Percentiles rank a stretch among this genome's conserved stretches.
Conservation (phyloP, 2,888 invertebrate species). For the Encarsia formosa region DNA sequence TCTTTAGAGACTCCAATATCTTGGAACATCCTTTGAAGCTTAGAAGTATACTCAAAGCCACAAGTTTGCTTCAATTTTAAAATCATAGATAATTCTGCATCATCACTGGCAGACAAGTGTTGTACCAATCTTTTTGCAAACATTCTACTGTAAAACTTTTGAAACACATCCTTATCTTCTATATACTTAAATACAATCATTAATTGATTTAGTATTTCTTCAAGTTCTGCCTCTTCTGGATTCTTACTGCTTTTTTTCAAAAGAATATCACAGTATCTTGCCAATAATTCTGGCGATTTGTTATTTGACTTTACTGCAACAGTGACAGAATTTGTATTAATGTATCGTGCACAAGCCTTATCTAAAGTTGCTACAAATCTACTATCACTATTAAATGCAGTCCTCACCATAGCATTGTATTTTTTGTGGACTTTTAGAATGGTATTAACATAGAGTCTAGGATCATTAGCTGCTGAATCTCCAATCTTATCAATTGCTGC, state of each 20-base stretch:
- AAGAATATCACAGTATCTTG: conserved; percentile 95
- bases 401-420: conserved; percentile 89
- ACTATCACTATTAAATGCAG: conserved; percentile 94
- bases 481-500: conserved; percentile 93
- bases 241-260: conserved; percentile 98
- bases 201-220: conserved; percentile 98
- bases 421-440: conserved; percentile 97
- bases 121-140: conserved; percentile 95
- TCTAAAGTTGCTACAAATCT: conserved; percentile 96
- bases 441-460: conserved; percentile 94
- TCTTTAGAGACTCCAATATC: conserved; percentile 98
- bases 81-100: conserved; percentile 99
- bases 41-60: conserved; percentile 99
- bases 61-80: conserved; percentile 98
- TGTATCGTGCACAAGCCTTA: conserved; percentile 96
- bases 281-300: conserved; percentile 95
- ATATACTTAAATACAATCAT: conserved; percentile 99
- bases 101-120: conserved; percentile 97
- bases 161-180: conserved; percentile 99
- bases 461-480: conserved; percentile 88
- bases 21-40: conserved; percentile 98
- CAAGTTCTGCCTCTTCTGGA: conserved; percentile 96
- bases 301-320: conserved; percentile 84
- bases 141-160: conserved; percentile 99
- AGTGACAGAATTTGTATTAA: conserved; percentile 95